Evolutionary conservation across 2,797 vertebrate species (phyloP).

Genomic region (Zalophus californianus): DNA sequence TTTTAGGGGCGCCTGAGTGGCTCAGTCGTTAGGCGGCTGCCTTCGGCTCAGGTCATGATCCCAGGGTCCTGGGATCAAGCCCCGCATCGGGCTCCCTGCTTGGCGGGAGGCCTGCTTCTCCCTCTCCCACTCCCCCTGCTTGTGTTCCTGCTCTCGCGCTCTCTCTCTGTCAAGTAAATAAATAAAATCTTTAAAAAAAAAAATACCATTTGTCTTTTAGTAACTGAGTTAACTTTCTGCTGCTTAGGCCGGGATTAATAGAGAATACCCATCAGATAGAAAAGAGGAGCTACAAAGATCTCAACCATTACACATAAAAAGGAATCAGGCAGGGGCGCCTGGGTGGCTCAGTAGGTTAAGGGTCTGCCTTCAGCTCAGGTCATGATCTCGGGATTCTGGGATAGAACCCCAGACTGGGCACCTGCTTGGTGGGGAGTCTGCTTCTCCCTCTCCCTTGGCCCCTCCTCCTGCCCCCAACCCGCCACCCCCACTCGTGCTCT

Average conservation of each 20-base stretch:
- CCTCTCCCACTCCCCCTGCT: too few relatives aligned
- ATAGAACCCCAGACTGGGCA: neutral
- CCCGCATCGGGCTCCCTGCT: too few relatives aligned
- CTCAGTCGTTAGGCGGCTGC: too few relatives aligned
- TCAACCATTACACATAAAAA: neutral
- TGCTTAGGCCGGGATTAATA: constrained; percentile 13
- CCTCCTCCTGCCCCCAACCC: neutral
- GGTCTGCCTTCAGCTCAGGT: neutral
- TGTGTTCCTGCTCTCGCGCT: too few relatives aligned
- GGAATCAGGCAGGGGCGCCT: neutral
- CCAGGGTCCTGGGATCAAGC: too few relatives aligned
- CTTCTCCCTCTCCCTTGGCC: neutral
- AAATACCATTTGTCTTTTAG: neutral
- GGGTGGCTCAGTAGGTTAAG: neutral
- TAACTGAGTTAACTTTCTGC: constrained; percentile 39
- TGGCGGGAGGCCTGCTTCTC: too few relatives aligned
- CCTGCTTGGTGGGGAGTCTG: neutral
- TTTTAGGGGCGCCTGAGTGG: neutral
- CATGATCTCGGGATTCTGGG: neutral
- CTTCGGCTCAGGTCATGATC: too few relatives aligned
- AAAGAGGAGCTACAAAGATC: neutral
- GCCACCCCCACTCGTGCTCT: neutral
- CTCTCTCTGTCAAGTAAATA: too few relatives aligned
- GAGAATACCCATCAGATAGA: neutral
- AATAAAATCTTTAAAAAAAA: too few relatives aligned